Evolutionary conservation across 2,888 invertebrate species (phyloP).

Genomic region (Perdita meconis): DNA sequence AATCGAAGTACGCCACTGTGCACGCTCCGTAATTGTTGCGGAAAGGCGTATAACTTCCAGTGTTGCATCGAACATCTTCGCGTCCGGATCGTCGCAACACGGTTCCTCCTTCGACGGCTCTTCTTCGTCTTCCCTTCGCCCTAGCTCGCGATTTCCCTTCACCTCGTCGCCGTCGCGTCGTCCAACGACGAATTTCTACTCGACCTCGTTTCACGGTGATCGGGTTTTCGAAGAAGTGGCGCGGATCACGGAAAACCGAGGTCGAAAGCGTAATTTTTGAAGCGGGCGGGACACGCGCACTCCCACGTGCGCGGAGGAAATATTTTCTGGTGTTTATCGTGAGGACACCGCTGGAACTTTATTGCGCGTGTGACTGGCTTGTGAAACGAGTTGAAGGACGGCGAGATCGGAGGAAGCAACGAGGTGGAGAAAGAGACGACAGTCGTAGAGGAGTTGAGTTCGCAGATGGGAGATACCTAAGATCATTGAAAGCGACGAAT

Average conservation of each 20-base stretch:
- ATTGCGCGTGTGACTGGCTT: constrained; percentile 21
- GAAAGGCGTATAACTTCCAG: constrained; percentile 77
- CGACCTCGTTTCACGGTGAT: constrained; percentile 26
- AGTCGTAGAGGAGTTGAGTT: constrained; percentile 13
- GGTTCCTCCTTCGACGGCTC: neutral
- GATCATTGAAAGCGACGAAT: neutral
- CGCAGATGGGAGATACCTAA: neutral
- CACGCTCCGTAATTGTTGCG: constrained; percentile 80
- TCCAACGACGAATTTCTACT: neutral
- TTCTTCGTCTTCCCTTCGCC: neutral
- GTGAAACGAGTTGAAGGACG: constrained; percentile 45
- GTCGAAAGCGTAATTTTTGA: constrained; percentile 17
- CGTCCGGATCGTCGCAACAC: constrained; percentile 67
- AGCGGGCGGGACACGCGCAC: neutral
- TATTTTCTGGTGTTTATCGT: constrained; percentile 2
- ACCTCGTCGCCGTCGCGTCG: neutral
- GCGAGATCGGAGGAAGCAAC: constrained; percentile 10
- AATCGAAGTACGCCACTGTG: constrained; percentile 79
- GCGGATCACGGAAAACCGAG: constrained; percentile 2
- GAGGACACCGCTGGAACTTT: neutral
- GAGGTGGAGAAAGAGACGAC: constrained; percentile 26
- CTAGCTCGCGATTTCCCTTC: too few species aligned
- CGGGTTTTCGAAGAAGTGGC: constrained; percentile 13
- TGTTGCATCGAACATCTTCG: constrained; percentile 82
- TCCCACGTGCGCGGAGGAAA: neutral